Percentiles rank a stretch among this genome's conserved stretches.
Conservation (phyloP, 1,140 invertebrate genomes). For the Papilio dardanus region DNA sequence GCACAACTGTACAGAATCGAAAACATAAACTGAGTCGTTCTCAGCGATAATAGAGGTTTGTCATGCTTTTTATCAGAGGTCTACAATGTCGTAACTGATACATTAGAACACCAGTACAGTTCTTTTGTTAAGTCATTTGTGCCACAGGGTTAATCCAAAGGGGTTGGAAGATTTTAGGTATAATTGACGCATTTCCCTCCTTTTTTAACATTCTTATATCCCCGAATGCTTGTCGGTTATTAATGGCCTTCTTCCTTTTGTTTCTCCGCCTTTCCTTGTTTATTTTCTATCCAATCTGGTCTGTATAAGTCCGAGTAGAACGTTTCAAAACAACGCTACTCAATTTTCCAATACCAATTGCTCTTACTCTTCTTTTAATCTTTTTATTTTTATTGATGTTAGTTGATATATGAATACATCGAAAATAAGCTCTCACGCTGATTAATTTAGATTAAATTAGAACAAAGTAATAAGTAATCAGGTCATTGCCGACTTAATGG, state of each 20-base stretch:
- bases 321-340: too few species aligned
- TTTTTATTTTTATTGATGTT: too few species aligned
- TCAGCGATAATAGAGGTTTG: conserved; percentile 54
- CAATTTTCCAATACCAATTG: too few species aligned
- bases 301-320: too few species aligned
- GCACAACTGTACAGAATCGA: conserved; percentile 45
- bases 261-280: too few species aligned
- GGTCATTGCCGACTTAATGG: conserved; percentile 7
- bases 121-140: conserved; percentile 40
- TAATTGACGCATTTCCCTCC: not conserved
- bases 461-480: not conserved
- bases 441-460: not conserved
- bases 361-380: too few species aligned
- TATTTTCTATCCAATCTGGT: too few species aligned
- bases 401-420: too few species aligned
- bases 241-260: too few species aligned
- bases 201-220: too few species aligned
- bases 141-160: not conserved
- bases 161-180: not conserved
- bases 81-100: conserved; percentile 40
- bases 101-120: conserved; percentile 33
- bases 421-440: too few species aligned
- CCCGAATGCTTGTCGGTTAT: too few species aligned
- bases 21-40: conserved; percentile 52
- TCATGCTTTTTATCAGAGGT: conserved; percentile 62